Evolutionary conservation across 2,797 vertebrate species (phyloP), one percentile per base, ranked within the genome.

Genomic region (Thalassophryne amazonica): DNA sequence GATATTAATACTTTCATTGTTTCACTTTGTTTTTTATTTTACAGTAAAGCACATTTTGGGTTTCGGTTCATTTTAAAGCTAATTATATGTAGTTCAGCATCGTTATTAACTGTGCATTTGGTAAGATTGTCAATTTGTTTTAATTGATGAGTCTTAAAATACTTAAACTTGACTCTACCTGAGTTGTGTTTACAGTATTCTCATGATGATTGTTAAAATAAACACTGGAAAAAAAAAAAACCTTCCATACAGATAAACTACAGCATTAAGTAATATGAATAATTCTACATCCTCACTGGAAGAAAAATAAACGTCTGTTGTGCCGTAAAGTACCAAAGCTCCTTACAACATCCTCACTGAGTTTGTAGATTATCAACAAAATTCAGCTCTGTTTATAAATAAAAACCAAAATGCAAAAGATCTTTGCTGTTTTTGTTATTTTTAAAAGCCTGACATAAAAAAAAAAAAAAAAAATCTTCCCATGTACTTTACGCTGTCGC

Each of bases 141-240:
- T 47, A 73, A 66, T 30, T 36, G 16, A 47, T 36, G 15, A 23
- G 12, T 65, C 70, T 74, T 68, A 61, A 69, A 70, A 52, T 13
- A 12, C 4, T 55, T 51, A 64, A 42, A 27, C 19, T 45, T 18
- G 8, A 55, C 17, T 27, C 3, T 41, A 5, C 61, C 38, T 60
- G 15, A 1, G n/a, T 38, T 25, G 22, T 46, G 31, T 53, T 57
- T 64, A 19, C 3, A 15, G 24, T 50, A 42, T 69, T 39, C 63
- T 46, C 59, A 52, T 30, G 13, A 37, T 14, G 15, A 35, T 10
- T 36, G 31, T 60, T 39, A 39, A 14, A 47, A 15, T 29, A 14
- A 34, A 36, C 6, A 5, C n/a, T 11, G 17, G 28, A 23, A 72
- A 61, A 71, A 31, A 32, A 59, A 65, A 27, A 22, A 5, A 13